Evolutionary conservation across 2,888 invertebrate genomes (phyloP), one percentile per base, ranked within the genome.

Genomic region (Xanthostigma xanthostigma): DNA sequence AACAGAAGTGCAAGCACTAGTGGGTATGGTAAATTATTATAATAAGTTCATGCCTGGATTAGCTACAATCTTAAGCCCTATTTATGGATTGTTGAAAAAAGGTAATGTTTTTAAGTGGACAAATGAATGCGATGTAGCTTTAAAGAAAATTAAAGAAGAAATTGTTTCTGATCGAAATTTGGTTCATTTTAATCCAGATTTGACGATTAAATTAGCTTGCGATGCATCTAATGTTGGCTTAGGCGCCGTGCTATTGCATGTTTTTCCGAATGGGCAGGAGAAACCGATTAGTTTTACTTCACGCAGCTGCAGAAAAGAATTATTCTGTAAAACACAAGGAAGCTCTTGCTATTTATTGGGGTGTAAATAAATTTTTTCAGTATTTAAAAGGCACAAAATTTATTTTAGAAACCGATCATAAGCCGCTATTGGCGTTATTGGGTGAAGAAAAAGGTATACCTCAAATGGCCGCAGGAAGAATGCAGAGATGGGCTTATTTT

Each of bases 341-440:
- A 49, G 60, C 60, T 1, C 53, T 60, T 44, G 59, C 60, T 12
- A 62, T 63, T 52, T 57, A 53, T 46, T 63, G 56, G 54, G 59
- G 56, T 1, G 54, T 59, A 2, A 50, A 50, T n/a, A 60, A 59
- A 45, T 62, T 61, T 50, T 56, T 59, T 49, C 59, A 63, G 48
- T 64, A 62, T 56, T 53, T 64, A 38, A 40, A 54, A 13, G 60
- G 60, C 9, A 56, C 52, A 11, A 51, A 57, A 34, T 63, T 63
- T 54, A 52, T 51, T 3, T 46, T 63, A 5, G 45, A 48, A 10
- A 56, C 58, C 0, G 62, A 64, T 50, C 60, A 62, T 45, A 61
- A 59, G 46, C 62, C 60, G 6, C 50, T 62, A 11, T 48, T 56
- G 43, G 56, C 57, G 1, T 36, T 59, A 6, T 59, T 61, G 49